Base-by-base conservation (phyloP, 2,113 vertebrate genomes). In the Halichoeres trimaculatus region DNA sequence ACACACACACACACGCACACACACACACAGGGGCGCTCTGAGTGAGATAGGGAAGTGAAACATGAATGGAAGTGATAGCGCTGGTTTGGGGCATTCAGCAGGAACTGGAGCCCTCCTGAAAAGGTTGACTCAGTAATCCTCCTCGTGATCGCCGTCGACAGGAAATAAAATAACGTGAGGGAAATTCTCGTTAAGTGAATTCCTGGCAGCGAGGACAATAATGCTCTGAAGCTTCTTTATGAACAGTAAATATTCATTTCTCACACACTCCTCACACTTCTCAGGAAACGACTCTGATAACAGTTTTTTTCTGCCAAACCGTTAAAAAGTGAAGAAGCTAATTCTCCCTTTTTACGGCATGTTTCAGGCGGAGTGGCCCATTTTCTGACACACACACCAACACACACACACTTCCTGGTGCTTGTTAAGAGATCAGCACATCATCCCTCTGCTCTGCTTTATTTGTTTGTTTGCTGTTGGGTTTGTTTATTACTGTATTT, bases 401-500 rank as follows among this genome's bases (percentile, higher is more conserved):
- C 58, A 41, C 23, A 9, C 43, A 45, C 43, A 40, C 38, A 40
- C 23, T 23, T 5, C 35, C 24, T 1, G 50, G 8, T 0, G 10
- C 61, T 51, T 9, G 26, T 61, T 71, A 60, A 52, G 63, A 63
- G 61, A 80, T 87, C 85, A 90, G 77, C 78, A 83, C 78, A 79
- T 82, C 88, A 71, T 86, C 79, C 80, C 81, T 19, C 56, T 26
- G 40, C 8, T 74, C 78, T 84, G 74, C 65, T 87, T 91, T 90
- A 62, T 91, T 89, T 88, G 74, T 92, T 90, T 93, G 86, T 92
- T 91, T 90, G 87, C 84, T 12, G 56, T 86, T 77, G 54, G 64
- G 47, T 90, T 89, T 90, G 86, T 93, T 91, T 92, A 85, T 90
- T 89, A 67, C 78, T 78, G 81, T 88, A 85, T 90, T 91, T 93